Evolutionary conservation across 1,140 invertebrate genomes (phyloP).

Genomic region (Argopecten irradians): DNA sequence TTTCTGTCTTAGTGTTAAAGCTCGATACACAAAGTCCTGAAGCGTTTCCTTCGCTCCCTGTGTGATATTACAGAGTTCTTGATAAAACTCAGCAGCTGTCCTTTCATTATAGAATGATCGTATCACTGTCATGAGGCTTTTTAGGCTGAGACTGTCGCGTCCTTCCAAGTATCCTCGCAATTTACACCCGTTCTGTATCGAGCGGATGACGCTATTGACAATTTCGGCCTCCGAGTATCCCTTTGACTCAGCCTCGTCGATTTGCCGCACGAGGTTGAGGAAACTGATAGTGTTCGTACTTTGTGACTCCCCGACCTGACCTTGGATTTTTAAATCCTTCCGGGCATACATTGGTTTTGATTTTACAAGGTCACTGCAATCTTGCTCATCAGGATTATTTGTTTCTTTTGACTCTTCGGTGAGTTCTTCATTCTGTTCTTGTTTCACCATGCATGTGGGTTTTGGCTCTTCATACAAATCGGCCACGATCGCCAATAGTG

Average conservation of each 20-base stretch:
- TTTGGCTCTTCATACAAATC: neutral
- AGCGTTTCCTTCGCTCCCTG: conserved; percentile 25
- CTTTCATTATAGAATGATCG: conserved; percentile 45
- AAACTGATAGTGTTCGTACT: conserved; percentile 19
- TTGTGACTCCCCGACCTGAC: conserved; percentile 39
- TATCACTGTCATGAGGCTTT: conserved; percentile 25
- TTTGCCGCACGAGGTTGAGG: conserved; percentile 29
- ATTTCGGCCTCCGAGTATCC: conserved; percentile 36
- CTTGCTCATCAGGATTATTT: neutral
- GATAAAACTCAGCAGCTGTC: conserved; percentile 33
- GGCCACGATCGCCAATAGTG: neutral
- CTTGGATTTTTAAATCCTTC: conserved; percentile 39
- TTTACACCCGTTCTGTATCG: neutral
- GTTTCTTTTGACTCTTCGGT: neutral
- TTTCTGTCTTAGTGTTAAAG: conserved; percentile 32
- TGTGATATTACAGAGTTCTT: conserved; percentile 35
- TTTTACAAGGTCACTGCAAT: too few relatives aligned
- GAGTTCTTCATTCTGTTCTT: neutral
- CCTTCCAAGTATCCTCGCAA: conserved; percentile 42
- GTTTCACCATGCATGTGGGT: neutral
- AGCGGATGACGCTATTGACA: conserved; percentile 2
- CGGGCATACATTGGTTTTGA: neutral
- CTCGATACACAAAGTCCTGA: conserved; percentile 24
- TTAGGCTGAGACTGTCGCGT: neutral
- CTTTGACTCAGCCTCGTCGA: conserved; percentile 27